Base-by-base conservation (phyloP, 2,888 invertebrate species). In the Drosophila pseudotakahashii region DNA sequence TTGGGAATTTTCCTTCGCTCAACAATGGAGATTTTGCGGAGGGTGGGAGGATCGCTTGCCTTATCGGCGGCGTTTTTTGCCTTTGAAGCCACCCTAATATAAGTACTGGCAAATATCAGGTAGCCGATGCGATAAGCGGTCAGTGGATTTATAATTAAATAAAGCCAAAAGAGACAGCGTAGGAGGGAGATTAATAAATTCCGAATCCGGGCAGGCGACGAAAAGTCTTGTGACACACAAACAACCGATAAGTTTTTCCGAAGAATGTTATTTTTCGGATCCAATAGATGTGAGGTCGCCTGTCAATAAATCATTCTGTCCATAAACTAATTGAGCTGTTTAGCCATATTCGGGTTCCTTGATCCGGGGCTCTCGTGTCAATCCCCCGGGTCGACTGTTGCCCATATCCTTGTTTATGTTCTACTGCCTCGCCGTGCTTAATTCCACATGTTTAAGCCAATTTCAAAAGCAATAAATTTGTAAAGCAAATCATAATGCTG, bases 401-500 rank as follows among this genome's bases (percentile, higher is more conserved):
- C 63, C 42, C 74, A 64, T 69, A 82, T 82, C 85, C 82, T 84
- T 86, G 87, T 83, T 64, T 48, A 78, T 61, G 64, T 63, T 57
- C 55, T 48, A 34, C 53, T 67, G 48, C 60, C 61, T 64, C 44
- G 60, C 34, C 48, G 50, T 51, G 60, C 41, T 36, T 52, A 47
- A 68, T 75, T 78, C 52, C 51, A 54, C 66, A 52, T 61, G 72
- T 63, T 77, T 69, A 63, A 44, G 60, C 66, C 62, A 62, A 74
- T 79, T 75, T 73, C 30, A 64, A 77, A 81, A 79, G 76, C 70
- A 62, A 77, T 73, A 68, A 75, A 84, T 81, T 81, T 85, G 85
- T 82, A 76, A 71, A 74, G 63, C 78, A 81, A 84, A 73, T 87
- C 72, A 82, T 62, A 58, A 72, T 69, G 60, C 63, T 72, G 51